Base-by-base conservation (phyloP, 2,113 vertebrate species). In the Hydrochoerus hydrochaeris region DNA sequence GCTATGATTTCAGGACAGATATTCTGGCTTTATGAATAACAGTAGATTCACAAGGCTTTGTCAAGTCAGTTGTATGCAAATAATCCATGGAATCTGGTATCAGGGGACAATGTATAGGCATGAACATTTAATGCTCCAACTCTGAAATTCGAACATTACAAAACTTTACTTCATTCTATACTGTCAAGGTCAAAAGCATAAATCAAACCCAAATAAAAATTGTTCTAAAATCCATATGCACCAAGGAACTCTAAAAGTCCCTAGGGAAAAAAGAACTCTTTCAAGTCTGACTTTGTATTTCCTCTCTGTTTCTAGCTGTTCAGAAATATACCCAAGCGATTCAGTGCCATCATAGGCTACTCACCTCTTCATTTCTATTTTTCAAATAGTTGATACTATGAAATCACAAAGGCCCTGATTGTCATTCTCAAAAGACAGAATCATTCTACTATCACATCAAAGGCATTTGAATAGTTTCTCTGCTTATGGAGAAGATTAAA, bases 351-450 rank as follows among this genome's bases (percentile, higher is more conserved):
- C 95, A 92, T 62, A 97, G 94, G 84, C 82, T 38, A 78, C 92
- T 83, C 80, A 80, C 65, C 77, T 85, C 63, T 90, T 80, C 92
- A 95, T 91, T 49, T 80, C 90, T 78, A 30, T 65, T 85, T 95
- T 97, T 97, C 92, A 97, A 96, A 97, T 83, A 58, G 78, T 96
- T 97, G 97, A 88, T 78, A 57, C 92, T 19, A 1, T 73, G 95
- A 97, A 97, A 97, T 97, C 92, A 94, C 95, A 97, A 98, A 97
- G 96, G 88, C 85, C 26, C 73, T 81, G 90, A 97, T 96, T 96
- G 94, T 95, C 92, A 83, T 81, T 95, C 94, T 97, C 93, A 90
- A 97, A 97, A 95, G 90, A 94, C 63, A 95, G 77, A 97, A 88
- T 90, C 94, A 58, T 94, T 93, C 92, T 58, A 35, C 97, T 90